A percentile compares a stretch with the other conserved stretches of the same genome.
These are phyloP conservation scores for Megaceryle torquata DNA, from an alignment of 2,113 vertebrate species.

Conservation along the genomic window DNA sequence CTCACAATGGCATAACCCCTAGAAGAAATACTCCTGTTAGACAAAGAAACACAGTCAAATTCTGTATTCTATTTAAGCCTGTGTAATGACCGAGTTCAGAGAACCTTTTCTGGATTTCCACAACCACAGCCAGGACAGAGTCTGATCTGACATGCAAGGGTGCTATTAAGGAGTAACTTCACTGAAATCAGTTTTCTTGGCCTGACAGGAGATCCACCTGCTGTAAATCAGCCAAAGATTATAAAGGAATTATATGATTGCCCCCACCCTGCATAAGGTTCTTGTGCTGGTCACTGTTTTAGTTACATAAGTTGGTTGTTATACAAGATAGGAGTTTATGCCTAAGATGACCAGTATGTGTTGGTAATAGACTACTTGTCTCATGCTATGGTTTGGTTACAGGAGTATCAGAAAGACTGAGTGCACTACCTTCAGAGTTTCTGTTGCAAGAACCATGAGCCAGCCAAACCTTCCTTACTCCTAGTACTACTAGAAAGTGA, in stretches of 20 bases:
- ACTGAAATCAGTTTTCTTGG: background rate
- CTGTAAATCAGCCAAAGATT: background rate
- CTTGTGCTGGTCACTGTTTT: background rate
- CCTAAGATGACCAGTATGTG: background rate
- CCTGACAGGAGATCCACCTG: background rate
- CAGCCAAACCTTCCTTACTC: background rate
- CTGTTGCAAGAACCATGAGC: background rate
- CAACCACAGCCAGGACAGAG: background rate
- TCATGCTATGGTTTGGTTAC: background rate
- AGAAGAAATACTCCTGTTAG: background rate
- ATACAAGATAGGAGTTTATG: background rate
- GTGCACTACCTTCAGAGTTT: background rate
- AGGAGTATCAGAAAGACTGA: background rate
- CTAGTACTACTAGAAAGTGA: background rate
- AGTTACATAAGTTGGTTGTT: fast-evolving
- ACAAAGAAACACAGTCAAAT: background rate
- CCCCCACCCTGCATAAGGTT: background rate
- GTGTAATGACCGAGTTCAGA: background rate
- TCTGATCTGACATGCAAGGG: background rate
- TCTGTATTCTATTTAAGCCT: background rate
- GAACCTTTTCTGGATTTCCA: background rate
- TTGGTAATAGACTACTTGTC: background rate
- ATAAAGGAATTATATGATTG: background rate
- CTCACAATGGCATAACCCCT: background rate
- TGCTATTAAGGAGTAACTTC: background rate